phyloP scores from a whole-genome alignment of 2,888 invertebrate genomes.

The Halictus ligatus region DNA sequence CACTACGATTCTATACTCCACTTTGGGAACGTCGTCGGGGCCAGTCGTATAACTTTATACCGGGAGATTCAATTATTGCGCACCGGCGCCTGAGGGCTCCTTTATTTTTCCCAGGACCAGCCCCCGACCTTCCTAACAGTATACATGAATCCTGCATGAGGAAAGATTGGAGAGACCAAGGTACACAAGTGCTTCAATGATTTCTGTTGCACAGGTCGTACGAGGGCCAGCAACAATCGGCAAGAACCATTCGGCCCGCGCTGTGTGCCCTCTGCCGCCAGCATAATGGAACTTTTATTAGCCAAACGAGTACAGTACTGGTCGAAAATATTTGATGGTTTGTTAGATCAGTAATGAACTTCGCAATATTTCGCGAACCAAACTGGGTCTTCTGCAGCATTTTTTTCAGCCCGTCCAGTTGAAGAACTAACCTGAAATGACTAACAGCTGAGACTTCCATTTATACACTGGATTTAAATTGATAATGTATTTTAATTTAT shows the following conservation, averaged over 20 bases:
- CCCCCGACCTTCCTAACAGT: background rate
- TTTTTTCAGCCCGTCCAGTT: no score
- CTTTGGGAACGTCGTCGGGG: constrained; percentile 35
- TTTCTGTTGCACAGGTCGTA: background rate
- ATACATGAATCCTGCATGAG: constrained; percentile 25
- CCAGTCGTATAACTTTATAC: constrained; percentile 39
- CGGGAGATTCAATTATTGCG: constrained; percentile 50
- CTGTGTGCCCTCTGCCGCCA: background rate
- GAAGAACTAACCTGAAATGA: no score
- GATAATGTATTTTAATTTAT: no score
- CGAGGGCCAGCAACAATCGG: background rate
- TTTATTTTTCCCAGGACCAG: background rate
- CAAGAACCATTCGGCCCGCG: background rate
- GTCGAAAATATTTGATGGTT: background rate
- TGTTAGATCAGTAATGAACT: background rate
- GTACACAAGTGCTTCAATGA: background rate
- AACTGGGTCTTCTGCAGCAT: no score
- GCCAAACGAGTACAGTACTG: background rate
- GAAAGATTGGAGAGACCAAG: background rate
- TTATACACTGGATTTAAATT: no score
- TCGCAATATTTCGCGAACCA: background rate
- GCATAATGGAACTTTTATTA: background rate
- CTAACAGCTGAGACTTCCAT: no score
- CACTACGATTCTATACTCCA: constrained; percentile 13
- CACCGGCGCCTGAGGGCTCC: background rate